Evolutionary conservation across 2,888 invertebrate species (phyloP), one percentile per base, ranked within the genome.

Genomic region (Dugesia japonica): DNA sequence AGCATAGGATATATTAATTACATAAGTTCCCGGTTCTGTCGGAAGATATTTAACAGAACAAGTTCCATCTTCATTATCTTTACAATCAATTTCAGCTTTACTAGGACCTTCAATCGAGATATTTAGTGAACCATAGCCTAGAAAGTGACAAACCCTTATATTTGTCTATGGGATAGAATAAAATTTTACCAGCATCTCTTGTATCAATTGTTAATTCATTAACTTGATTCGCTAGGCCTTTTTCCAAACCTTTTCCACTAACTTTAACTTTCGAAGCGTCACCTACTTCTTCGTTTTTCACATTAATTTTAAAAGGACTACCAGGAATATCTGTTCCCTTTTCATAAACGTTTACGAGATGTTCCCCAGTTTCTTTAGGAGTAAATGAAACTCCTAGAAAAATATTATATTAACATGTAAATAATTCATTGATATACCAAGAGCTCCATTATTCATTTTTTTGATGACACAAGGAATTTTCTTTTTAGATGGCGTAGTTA

Each of bases 381-480:
- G 97, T 97, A 86, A 98, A 98, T 71, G 95, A 95, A 83, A 98
- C 94, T 82, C 95, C 88, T 88, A 26, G 1, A 42, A 4, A 27
- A 28, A 23, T 13, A 7, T 31, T 31, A 31, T 7, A 13, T 7
- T 7, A 13, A 31, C 4, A 31, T 31, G 31, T 31, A 31, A 4
- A 31, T 31, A 7, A 31, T 4, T 76, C 81, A 79, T n/a, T n/a
- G n/a, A n/a, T n/a, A n/a, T 79, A 84, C 84, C 95, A 83, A 97
- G 90, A 86, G 94, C 94, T 79, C 94, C 95, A 77, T 92, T 93
- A 15, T 94, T 92, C 80, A 97, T 88, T 77, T 91, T 89, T 86
- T 97, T 95, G 79, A 97, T 88, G 88, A 94, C 92, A 85, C 95
- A 97, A 0, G 95, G 95, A 84, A 97, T 95, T 86, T 95, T 94